Evolutionary conservation across 2,797 vertebrate species (phyloP), one percentile per base, ranked within the genome.

Genomic region (Cyprinella venusta): DNA sequence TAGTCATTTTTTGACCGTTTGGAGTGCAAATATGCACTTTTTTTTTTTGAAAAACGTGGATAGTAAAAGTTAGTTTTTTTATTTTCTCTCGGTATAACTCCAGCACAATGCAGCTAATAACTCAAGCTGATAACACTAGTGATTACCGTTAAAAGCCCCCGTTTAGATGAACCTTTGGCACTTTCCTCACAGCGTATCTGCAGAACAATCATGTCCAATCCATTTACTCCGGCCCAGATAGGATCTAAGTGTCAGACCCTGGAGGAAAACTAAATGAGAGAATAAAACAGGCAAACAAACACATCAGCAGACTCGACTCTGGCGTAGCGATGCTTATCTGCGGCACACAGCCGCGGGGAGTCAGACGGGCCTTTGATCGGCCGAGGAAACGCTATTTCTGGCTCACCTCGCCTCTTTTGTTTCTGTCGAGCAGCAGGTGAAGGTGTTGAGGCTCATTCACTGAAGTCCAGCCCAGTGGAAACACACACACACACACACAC

Each of bases 301-400:
- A 26, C 54, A 56, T 56, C 19, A 56, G 54, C 54, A 4, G 21
- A 16, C 50, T 54, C 0, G 56, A 15, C 59, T 61, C 24, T 26
- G 59, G 59, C 71, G 16, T 63, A 82, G 59, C 76, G 86, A 85
- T 86, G 63, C 56, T 86, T 84, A 86, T 86, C 85, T 69, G 82
- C 61, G 10, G 65, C 13, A 48, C 70, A 79, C 84, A 82, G 65
- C 70, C 77, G 67, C 56, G 13, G 82, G 82, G 81, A 71, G 12
- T 18, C 63, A 33, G 64, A 84, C 6, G 69, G 1, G 76, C 63
- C 87, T 88, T 88, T 88, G 87, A 88, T 86, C 72, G 69, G 63
- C 72, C 36, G 83, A 87, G 86, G 88, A 86, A 89, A 67, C 75
- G 70, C 77, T 88, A 88, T 88, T 88, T 85, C 64, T 86, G 82